phyloP scores from a whole-genome alignment of 2,113 vertebrate genomes.

The Ivindomyrus marchei region DNA sequence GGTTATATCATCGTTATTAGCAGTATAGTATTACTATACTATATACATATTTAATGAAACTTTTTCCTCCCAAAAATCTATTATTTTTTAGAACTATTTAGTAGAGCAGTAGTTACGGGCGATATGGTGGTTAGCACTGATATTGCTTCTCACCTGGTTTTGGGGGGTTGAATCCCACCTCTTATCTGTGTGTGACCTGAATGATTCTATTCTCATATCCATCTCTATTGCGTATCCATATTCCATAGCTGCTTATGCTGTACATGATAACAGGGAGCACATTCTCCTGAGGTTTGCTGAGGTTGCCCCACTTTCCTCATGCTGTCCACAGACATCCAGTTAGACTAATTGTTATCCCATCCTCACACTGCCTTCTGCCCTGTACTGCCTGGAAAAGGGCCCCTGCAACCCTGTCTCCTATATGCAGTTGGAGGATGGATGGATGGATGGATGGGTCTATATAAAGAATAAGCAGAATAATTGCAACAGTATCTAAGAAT shows the following conservation, averaged over 20 bases:
- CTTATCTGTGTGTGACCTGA: background rate
- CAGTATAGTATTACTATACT: background rate
- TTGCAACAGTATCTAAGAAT: background rate
- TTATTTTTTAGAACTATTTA: background rate
- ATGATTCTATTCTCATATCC: background rate
- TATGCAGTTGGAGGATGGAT: background rate
- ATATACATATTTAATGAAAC: background rate
- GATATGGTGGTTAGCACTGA: background rate
- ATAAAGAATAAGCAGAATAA: background rate
- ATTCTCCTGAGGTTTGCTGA: background rate
- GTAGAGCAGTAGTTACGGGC: background rate
- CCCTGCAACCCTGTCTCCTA: background rate
- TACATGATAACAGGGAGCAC: background rate
- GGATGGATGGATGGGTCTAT: background rate
- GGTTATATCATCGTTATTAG: background rate
- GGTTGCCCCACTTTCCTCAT: background rate
- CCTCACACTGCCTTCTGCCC: background rate
- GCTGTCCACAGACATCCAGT: background rate
- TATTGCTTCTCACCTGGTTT: background rate
- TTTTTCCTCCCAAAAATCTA: background rate
- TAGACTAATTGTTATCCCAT: background rate
- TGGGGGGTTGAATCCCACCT: background rate
- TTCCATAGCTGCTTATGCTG: background rate
- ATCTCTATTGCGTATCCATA: background rate
- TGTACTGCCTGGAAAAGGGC: background rate